A percentile compares a stretch with the other conserved stretches of the same genome.
These are phyloP conservation scores for Labrus mixtus DNA, from an alignment of 2,113 vertebrate species.

Conservation along the genomic window DNA sequence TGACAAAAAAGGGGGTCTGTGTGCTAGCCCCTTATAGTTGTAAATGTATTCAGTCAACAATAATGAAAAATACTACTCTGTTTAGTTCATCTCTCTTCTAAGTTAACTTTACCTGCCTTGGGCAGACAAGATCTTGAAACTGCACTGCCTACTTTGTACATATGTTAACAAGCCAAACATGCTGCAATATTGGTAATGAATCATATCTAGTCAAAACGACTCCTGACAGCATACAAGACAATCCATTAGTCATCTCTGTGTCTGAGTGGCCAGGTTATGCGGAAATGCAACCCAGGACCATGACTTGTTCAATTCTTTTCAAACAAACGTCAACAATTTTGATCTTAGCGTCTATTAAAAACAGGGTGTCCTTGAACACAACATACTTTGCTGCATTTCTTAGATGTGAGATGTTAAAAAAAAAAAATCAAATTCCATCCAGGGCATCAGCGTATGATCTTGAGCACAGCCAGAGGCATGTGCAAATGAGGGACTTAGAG, in stretches of 20 bases:
- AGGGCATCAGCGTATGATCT: not conserved
- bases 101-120: not conserved
- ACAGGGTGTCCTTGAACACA: not conserved
- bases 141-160: not conserved
- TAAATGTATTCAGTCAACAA: not conserved
- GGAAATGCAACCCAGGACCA: not conserved
- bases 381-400: not conserved
- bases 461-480: not conserved
- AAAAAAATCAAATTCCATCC: not conserved
- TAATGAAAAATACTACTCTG: not conserved
- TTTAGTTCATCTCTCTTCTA: not conserved
- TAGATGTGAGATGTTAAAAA: not conserved
- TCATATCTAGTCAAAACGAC: not conserved
- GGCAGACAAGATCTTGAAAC: not conserved
- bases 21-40: not conserved
- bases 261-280: not conserved
- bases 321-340: not conserved
- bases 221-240: not conserved
- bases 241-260: not conserved
- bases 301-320: not conserved
- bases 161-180: not conserved
- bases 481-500: conserved; percentile 9
- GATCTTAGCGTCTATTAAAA: not conserved
- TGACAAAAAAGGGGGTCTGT: not conserved
- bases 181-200: not conserved